Evolutionary conservation across 2,797 vertebrate genomes (phyloP).

Genomic region (Forpus xanthops): DNA sequence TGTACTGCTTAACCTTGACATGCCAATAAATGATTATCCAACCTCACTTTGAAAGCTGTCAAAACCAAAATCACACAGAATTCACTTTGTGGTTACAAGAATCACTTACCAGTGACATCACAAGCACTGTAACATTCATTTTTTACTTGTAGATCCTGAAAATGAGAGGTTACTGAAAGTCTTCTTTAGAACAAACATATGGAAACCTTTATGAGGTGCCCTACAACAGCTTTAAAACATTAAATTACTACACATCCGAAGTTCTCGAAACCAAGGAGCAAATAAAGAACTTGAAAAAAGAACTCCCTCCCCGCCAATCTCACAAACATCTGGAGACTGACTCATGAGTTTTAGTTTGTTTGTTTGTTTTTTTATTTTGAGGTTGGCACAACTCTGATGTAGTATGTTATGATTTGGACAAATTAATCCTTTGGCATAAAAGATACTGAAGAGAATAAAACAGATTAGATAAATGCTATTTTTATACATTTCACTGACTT

Average conservation of each 20-base stretch:
- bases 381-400: neutral
- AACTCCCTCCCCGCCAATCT: neutral
- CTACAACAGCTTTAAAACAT: neutral
- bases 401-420: neutral
- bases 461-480: neutral
- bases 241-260: neutral
- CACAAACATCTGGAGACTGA: slow-evolving; percentile 17
- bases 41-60: neutral
- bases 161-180: neutral
- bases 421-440: neutral
- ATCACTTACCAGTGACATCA: neutral
- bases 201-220: neutral
- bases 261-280: neutral
- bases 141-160: neutral
- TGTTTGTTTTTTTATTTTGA: neutral
- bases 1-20: neutral
- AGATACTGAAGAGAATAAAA: neutral
- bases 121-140: neutral
- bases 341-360: neutral
- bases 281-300: neutral
- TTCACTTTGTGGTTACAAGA: neutral
- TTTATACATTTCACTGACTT: neutral
- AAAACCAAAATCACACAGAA: neutral
- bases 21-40: neutral
- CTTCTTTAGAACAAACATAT: neutral